Evolutionary conservation across 2,797 vertebrate genomes (phyloP).

Genomic region (Oreochromis mossambicus): DNA sequence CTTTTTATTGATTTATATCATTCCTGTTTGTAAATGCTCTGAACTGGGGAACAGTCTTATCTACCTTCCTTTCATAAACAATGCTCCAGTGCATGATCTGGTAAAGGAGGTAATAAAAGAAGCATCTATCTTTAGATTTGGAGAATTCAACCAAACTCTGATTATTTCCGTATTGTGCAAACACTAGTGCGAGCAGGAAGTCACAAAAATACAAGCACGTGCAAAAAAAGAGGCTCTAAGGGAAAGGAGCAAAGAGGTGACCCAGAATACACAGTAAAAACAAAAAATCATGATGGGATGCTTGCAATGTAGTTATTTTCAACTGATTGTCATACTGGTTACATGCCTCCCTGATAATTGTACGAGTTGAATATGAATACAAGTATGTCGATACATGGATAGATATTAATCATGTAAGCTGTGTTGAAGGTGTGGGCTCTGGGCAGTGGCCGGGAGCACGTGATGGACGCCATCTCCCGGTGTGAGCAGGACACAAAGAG

Average conservation of each 20-base stretch:
- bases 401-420: not conserved
- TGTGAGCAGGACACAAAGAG: constrained; percentile 90
- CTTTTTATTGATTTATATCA: not conserved
- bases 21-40: not conserved
- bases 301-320: not conserved
- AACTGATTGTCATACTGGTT: not conserved
- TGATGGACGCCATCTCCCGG: constrained; percentile 93
- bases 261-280: not conserved
- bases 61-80: not conserved
- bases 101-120: not conserved
- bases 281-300: not conserved
- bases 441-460: constrained; percentile 83
- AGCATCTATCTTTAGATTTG: not conserved
- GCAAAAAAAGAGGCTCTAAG: not conserved
- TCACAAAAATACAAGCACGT: not conserved
- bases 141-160: not conserved
- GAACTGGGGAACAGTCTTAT: not conserved
- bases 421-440: constrained; percentile 86
- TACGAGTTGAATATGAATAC: not conserved
- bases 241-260: not conserved
- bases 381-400: not conserved
- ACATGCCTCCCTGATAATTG: not conserved
- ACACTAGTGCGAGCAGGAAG: not conserved
- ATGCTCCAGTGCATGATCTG: not conserved
- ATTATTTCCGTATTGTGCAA: not conserved